Base-by-base conservation (phyloP, 2,113 vertebrate genomes). In the Grammomys surdaster region DNA sequence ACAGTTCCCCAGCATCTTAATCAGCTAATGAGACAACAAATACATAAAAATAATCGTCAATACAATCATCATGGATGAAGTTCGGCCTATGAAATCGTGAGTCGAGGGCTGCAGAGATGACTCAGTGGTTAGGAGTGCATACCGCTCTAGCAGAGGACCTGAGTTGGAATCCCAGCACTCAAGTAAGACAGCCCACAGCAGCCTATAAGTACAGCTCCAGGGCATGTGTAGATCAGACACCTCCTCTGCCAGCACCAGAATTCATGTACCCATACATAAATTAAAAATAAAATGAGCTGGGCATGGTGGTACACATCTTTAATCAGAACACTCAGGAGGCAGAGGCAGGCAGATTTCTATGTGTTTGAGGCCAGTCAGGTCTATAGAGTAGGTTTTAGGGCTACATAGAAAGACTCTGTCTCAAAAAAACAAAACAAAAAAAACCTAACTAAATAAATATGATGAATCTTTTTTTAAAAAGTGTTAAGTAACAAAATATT, bases 11-110 rank as follows among this genome's bases (percentile, higher is more conserved):
- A 95, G 63, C 77, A 77, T 65, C 6, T 86, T 75, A 69, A 33
- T 14, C 67, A 58, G n/a, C 81, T 72, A 92, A 77, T 78, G 54
- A 63, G 28, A 95, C 63, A 78, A 75, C 51, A 88, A 43, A 84
- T 33, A 65, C 82, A 46, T 48, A 33, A 85, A 85, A 26, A 28
- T 14, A 60, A 65, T 28, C 11, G 58, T 54, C 70, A 88, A 91
- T 20, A 40, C 28, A 36, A 24, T 85, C 11, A 46, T 63, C 88
- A 60, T 24, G 72, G 58, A 58, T 85, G 94, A 90, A 28, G 72
- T n/a, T 46, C 87, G 56, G 20, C 84, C 36, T 13, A 63, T 90
- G 94, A 77, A 76, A 94, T 72, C 24, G 58, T n/a, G 76, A 72
- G 12, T 89, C 77, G n/a, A 80, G 78, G 51, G 51, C 33, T 56